Evolutionary conservation across 2,888 invertebrate genomes (phyloP).

Genomic region (Leptinotarsa juncta): DNA sequence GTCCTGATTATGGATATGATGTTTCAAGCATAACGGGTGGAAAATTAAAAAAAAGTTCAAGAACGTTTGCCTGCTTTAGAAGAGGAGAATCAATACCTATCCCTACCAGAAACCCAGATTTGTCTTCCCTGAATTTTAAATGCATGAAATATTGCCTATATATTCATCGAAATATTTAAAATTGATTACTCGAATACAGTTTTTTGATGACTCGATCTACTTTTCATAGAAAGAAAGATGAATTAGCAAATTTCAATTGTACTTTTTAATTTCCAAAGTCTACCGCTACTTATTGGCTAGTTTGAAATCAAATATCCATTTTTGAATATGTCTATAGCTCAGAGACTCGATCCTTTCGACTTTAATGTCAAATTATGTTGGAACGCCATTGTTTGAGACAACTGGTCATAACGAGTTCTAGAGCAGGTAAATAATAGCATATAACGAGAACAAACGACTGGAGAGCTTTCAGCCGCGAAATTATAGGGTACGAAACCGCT

Average conservation of each 20-base stretch:
- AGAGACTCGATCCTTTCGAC: neutral
- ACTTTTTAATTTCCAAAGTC: neutral
- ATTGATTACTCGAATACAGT: too few relatives aligned
- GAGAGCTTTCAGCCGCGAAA: conserved; percentile 45
- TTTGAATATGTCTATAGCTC: neutral
- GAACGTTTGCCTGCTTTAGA: too few relatives aligned
- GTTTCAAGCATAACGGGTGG: too few relatives aligned
- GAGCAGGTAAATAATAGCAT: conserved; percentile 45
- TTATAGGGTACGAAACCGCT: conserved; percentile 44
- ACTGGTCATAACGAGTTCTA: conserved; percentile 36
- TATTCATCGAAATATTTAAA: too few relatives aligned
- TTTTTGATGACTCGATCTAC: too few relatives aligned
- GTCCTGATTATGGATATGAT: too few relatives aligned
- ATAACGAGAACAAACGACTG: conserved; percentile 43
- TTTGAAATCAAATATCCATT: neutral
- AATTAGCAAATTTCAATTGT: neutral
- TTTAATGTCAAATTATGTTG: neutral
- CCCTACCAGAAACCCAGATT: too few relatives aligned
- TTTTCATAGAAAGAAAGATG: neutral
- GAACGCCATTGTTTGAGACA: conserved; percentile 32
- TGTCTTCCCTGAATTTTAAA: too few relatives aligned
- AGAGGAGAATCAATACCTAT: too few relatives aligned
- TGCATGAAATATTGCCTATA: too few relatives aligned
- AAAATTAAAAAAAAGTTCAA: too few relatives aligned
- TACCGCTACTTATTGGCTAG: too few relatives aligned